Base-by-base conservation (phyloP, 2,113 vertebrate species). In the Vireo altiloquus region DNA sequence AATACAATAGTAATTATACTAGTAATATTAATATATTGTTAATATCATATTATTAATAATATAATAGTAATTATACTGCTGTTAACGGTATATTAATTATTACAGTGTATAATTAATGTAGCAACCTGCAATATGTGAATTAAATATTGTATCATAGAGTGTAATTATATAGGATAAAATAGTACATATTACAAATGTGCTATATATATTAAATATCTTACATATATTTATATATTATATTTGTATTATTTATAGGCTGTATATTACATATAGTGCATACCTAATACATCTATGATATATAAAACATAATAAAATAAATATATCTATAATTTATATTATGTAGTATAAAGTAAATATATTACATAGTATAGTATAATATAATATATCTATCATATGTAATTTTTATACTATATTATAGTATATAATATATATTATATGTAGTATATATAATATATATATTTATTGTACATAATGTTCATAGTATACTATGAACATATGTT, bases 241-340 rank as follows among this genome's bases (percentile, higher is more conserved):
- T 4, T 11, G 7, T 35, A 11, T 33, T 65, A 19, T 44, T 11
- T 33, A 4, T 15, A 23, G 5, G 0, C 4, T 6, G 25, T 37
- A 59, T 25, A 60, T 37, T 60, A 59, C 22, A 31, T 54, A 19
- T 31, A 53, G 52, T 28, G 31, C 52, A 31, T 31, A 53, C 1
- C 4, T 30, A 53, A 53, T 31, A n/a, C n/a, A n/a, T n/a, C n/a
- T n/a, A n/a, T n/a, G n/a, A n/a, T n/a, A n/a, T n/a, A n/a, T n/a
- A n/a, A n/a, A n/a, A n/a, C 12, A 33, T 13, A 21, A 33, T 22
- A 56, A 11, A 56, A 56, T 21, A 56, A 33, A 33, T 22, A 33
- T 22, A 56, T 14, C 31, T 33, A 21, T 56, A 9, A 56, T 56
- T 33, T 13, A 9, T 21, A 22, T 14, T 13, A 33, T 22, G 21